Evolutionary conservation across 2,113 vertebrate species (phyloP), one percentile per base, ranked within the genome.

Genomic region (Ciconia maguari): DNA sequence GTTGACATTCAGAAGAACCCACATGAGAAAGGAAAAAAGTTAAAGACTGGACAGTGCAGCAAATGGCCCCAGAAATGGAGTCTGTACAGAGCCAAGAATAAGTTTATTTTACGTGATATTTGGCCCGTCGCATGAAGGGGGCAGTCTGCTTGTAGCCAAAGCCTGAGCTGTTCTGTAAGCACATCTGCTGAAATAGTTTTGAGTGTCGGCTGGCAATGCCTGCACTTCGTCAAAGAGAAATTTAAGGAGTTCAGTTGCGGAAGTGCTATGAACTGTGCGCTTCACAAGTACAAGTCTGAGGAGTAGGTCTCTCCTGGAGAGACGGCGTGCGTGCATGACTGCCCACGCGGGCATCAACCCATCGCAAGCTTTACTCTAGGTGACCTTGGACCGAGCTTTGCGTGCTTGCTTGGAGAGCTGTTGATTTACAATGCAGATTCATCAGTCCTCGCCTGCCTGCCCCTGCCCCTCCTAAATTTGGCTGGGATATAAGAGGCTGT

Each of bases 391-490:
- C 51, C 49, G 52, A 76, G 75, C 79, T 83, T 38, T 25, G 32
- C 19, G 66, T 29, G 58, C 76, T 54, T 22, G 91, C 93, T 89
- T 55, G 48, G 92, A 94, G 93, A 81, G 93, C 94, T 54, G 92
- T 74, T 96, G 75, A 97, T 98, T 98, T 98, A 97, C 98, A 98
- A 98, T 98, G 98, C 98, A 98, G 98, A 97, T 97, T 71, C 87
- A 41, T 52, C 20, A 30, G 81, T 89, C 93, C 87, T 97, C 1
- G 25, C 72, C 94, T 51, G 77, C 87, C 91, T 76, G 79, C 52
- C 92, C 62, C 88, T 95, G 64, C 92, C 89, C 80, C 85, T 94
- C 85, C 51, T 82, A 57, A 92, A 27, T 14, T 94, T 82, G 74
- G 76, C 95, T 60, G 95, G 87, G 68, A 86, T 97, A 93, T 91